Evolutionary conservation across 2,797 vertebrate genomes (phyloP).

Genomic region (Onychomys arenicola): DNA sequence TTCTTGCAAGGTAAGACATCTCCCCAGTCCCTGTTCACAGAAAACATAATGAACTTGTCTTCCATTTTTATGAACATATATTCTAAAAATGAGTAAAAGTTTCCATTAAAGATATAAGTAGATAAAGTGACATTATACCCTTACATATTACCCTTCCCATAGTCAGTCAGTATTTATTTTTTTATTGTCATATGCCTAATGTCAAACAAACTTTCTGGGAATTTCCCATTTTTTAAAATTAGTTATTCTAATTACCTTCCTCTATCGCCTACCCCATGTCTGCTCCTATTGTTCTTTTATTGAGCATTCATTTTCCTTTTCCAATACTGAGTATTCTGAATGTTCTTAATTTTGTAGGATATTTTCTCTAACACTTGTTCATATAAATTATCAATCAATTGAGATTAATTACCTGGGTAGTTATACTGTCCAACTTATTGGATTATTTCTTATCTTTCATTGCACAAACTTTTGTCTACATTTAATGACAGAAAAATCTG

Average conservation of each 20-base stretch:
- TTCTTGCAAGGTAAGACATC: too few relatives aligned
- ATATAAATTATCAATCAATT: background rate
- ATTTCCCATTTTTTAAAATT: background rate
- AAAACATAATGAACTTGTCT: background rate
- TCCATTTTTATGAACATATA: conserved; percentile 24
- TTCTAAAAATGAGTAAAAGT: conserved; percentile 7
- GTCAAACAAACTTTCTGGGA: conserved; percentile 1
- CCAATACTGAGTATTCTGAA: background rate
- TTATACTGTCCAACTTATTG: background rate
- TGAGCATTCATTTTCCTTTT: background rate
- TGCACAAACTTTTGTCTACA: background rate
- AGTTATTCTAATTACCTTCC: background rate
- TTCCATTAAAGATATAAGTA: background rate
- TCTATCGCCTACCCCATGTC: background rate
- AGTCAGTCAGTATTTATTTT: background rate
- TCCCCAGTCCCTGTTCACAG: background rate
- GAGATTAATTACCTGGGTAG: background rate
- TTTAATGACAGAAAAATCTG: background rate
- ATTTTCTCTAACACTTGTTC: conserved; percentile 44
- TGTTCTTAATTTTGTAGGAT: conserved; percentile 12
- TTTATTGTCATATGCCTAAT: background rate
- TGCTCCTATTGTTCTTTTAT: background rate
- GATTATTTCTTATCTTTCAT: conserved; percentile 1
- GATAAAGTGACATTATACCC: background rate
- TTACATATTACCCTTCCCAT: background rate